These are phyloP conservation scores for Apostichopus japonicus DNA, from an alignment of 35 echinoderm and acorn worm genomes.

Conservation along the genomic window DNA sequence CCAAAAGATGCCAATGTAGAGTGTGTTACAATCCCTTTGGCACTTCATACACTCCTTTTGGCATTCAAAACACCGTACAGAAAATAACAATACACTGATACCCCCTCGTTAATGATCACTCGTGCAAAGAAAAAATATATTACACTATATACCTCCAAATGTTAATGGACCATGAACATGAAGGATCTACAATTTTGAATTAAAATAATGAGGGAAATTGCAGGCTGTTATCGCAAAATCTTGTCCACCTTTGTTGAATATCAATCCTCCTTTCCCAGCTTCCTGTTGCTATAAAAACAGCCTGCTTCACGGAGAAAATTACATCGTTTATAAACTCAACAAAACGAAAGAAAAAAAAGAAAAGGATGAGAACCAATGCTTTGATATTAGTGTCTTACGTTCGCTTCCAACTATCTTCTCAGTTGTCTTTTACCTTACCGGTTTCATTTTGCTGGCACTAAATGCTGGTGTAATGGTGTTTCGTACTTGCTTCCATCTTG, in stretches of 20 bases:
- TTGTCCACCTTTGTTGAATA: neutral
- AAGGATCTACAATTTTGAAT: too few relatives aligned
- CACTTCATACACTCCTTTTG: too few relatives aligned
- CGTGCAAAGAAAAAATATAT: too few relatives aligned
- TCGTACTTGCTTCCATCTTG: slow-evolving; percentile 70
- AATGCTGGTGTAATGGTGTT: slow-evolving; percentile 73
- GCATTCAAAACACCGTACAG: too few relatives aligned
- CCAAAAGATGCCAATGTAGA: too few relatives aligned
- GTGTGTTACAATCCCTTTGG: too few relatives aligned
- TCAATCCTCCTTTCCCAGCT: neutral
- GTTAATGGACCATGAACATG: too few relatives aligned
- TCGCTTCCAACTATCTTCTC: neutral
- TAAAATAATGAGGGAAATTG: too few relatives aligned
- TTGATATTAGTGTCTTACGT: neutral
- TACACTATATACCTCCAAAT: too few relatives aligned
- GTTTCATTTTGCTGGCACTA: slow-evolving; percentile 77
- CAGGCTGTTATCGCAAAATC: too few relatives aligned
- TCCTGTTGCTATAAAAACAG: neutral
- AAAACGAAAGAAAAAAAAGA: neutral
- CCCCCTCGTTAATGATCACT: too few relatives aligned
- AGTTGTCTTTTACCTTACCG: slow-evolving; percentile 32
- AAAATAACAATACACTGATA: too few relatives aligned
- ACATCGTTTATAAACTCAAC: neutral
- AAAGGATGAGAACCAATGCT: neutral
- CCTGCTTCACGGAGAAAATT: neutral